Conservation (phyloP, 2,797 vertebrate genomes). For the Tamandua tetradactyla region DNA sequence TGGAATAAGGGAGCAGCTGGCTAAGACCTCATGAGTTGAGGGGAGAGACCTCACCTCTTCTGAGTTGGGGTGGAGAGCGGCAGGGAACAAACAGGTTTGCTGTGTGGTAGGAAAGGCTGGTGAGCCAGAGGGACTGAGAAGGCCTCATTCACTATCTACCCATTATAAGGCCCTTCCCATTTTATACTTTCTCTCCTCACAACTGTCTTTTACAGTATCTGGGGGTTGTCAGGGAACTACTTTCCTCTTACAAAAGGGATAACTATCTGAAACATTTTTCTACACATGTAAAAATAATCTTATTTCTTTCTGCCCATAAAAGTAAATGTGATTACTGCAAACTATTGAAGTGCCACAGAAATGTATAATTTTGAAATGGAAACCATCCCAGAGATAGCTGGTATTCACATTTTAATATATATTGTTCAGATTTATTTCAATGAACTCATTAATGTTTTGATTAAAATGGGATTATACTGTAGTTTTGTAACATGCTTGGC, state of each 20-base stretch:
- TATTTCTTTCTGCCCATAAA: background rate
- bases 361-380: constrained; percentile 50
- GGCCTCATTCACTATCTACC: background rate
- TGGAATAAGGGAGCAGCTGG: constrained; percentile 41
- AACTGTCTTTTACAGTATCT: constrained; percentile 41
- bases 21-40: constrained; percentile 44
- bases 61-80: background rate
- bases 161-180: constrained; percentile 29
- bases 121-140: background rate
- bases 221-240: background rate
- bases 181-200: constrained; percentile 34
- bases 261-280: constrained; percentile 42
- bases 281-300: constrained; percentile 3
- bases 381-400: constrained; percentile 26
- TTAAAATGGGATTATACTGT: constrained; percentile 44
- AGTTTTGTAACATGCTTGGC: constrained; percentile 28
- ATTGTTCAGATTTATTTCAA: constrained; percentile 56
- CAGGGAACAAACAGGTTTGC: constrained; percentile 21
- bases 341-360: constrained; percentile 36
- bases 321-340: constrained; percentile 42
- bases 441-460: constrained; percentile 41
- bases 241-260: constrained; percentile 38
- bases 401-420: constrained; percentile 5
- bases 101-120: constrained; percentile 23
- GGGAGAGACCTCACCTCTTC: too few species aligned